Conservation (phyloP, 1,140 invertebrate genomes). For the Bombus superbus region DNA sequence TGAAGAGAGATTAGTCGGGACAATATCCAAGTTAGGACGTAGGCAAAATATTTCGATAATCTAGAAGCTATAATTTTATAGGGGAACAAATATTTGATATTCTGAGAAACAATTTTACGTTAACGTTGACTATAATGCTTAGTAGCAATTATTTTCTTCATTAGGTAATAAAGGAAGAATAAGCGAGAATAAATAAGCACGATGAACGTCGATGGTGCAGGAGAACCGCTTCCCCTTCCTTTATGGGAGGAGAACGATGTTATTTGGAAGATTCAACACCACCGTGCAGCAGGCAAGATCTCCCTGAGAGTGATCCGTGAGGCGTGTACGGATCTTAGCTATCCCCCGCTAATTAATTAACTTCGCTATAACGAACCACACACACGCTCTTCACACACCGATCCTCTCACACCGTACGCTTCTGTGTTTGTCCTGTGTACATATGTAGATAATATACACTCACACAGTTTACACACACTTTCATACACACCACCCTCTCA, state of each 20-base stretch:
- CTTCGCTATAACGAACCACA: slow-evolving; percentile 64
- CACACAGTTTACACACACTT: neutral
- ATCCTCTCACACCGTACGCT: slow-evolving; percentile 69
- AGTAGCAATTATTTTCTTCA: neutral
- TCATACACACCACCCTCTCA: neutral
- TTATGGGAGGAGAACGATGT: neutral
- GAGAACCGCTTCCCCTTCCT: neutral
- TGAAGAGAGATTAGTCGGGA: too few species aligned
- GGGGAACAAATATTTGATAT: too few species aligned
- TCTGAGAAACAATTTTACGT: too few species aligned
- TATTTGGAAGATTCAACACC: neutral
- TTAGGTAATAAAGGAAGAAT: too few species aligned
- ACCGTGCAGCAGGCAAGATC: neutral
- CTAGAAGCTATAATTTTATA: neutral
- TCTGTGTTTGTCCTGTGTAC: slow-evolving; percentile 78
- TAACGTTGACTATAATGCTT: too few species aligned
- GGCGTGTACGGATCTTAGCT: slow-evolving; percentile 44
- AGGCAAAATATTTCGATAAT: neutral
- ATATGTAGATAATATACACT: slow-evolving; percentile 78
- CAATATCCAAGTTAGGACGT: too few species aligned
- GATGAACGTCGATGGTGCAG: neutral
- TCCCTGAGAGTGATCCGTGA: slow-evolving; percentile 18
- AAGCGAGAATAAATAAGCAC: neutral
- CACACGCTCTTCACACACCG: slow-evolving; percentile 40
- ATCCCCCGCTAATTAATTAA: slow-evolving; percentile 72